A percentile compares a stretch with the other conserved stretches of the same genome.
Conservation (phyloP, 2,797 vertebrate genomes). For the Podargus strigoides region DNA sequence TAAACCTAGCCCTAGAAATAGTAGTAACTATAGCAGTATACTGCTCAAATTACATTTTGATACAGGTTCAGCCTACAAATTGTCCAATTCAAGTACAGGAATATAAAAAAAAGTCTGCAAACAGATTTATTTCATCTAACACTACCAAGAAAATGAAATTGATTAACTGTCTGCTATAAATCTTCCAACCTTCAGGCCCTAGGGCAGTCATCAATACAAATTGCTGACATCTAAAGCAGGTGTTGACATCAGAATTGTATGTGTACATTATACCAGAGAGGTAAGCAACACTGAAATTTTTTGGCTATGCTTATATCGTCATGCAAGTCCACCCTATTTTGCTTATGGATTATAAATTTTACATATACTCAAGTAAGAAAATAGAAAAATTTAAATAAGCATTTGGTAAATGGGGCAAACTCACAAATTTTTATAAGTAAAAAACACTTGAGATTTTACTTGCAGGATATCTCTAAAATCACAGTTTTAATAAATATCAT, state of each 20-base stretch:
- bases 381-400: background rate
- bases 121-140: background rate
- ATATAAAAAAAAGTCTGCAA: background rate
- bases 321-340: background rate
- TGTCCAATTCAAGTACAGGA: background rate
- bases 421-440: background rate
- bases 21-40: background rate
- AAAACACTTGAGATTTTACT: background rate
- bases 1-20: background rate
- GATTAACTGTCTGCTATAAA: background rate
- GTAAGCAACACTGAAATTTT: background rate
- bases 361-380: background rate
- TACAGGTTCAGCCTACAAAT: background rate
- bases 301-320: background rate
- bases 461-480: background rate
- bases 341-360: background rate
- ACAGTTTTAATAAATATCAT: background rate
- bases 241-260: background rate
- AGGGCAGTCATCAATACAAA: background rate
- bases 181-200: background rate
- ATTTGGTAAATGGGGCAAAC: background rate
- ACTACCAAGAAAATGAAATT: background rate
- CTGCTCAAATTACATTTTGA: background rate
- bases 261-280: background rate
- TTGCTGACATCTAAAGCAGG: background rate